Conservation (phyloP, 1,140 invertebrate species). For the Drosophila ohnishii region DNA sequence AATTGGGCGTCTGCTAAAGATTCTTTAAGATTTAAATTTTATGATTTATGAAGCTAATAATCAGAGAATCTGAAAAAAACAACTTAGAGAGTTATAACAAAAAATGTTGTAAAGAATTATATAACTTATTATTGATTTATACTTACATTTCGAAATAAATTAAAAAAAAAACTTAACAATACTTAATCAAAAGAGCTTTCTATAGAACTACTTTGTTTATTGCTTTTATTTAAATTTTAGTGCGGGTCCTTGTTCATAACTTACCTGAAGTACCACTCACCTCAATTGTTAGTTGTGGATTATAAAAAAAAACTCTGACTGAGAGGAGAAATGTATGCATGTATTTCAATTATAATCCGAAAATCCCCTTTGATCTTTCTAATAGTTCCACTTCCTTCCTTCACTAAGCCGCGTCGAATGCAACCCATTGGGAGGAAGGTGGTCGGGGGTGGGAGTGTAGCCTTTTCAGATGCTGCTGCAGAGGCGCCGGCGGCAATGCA, state of each 20-base stretch:
- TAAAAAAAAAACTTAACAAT: too few species aligned
- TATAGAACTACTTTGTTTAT: background rate
- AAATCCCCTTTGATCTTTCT: constrained; percentile 14
- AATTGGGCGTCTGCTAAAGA: background rate
- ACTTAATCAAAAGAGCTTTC: too few species aligned
- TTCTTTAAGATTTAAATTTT: background rate
- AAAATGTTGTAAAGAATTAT: too few species aligned
- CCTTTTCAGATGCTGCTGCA: constrained; percentile 14
- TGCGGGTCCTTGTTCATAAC: background rate
- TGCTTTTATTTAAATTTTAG: background rate
- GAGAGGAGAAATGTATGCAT: background rate
- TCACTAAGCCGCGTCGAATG: constrained; percentile 8
- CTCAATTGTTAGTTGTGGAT: constrained; percentile 5
- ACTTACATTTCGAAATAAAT: too few species aligned
- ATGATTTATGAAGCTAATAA: too few species aligned
- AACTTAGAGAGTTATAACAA: too few species aligned
- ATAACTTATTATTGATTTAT: too few species aligned
- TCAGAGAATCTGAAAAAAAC: too few species aligned
- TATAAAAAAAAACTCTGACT: background rate
- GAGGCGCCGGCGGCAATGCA: constrained; percentile 49
- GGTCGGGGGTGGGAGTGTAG: background rate
- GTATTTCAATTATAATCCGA: constrained; percentile 1
- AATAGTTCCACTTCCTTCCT: background rate
- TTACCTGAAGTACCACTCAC: background rate
- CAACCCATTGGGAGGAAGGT: background rate